Evolutionary conservation across 2,797 vertebrate genomes (phyloP).

Genomic region (Platalea minor): DNA sequence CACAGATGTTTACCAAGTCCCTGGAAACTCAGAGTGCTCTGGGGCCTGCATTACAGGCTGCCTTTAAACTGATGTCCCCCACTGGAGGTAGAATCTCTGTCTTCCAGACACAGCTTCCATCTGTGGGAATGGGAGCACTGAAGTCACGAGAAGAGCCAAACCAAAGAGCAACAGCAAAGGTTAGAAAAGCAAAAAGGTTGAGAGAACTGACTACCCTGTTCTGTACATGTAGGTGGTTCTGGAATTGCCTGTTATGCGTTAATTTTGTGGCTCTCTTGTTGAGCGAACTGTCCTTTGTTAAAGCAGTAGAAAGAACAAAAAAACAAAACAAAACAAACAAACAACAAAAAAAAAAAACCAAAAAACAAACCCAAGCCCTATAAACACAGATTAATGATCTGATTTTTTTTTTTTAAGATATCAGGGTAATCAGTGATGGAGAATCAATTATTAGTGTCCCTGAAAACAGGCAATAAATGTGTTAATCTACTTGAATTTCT

Average conservation of each 20-base stretch:
- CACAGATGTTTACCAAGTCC: slow-evolving; percentile 90
- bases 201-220: background rate
- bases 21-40: slow-evolving; percentile 95
- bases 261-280: background rate
- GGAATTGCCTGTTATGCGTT: background rate
- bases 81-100: slow-evolving; percentile 93
- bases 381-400: background rate
- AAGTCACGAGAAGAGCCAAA: slow-evolving; percentile 93
- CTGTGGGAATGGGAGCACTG: slow-evolving; percentile 86
- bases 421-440: background rate
- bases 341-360: background rate
- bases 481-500: background rate
- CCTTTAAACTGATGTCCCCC: slow-evolving; percentile 92
- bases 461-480: background rate
- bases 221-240: background rate
- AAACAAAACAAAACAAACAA: background rate
- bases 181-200: slow-evolving; percentile 42
- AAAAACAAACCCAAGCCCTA: background rate
- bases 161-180: slow-evolving; percentile 90
- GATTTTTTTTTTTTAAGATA: background rate
- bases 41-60: slow-evolving; percentile 91
- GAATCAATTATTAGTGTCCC: background rate
- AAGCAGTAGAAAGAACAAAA: background rate
- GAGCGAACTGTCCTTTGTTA: background rate
- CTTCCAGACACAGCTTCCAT: slow-evolving; percentile 95